These are phyloP conservation scores for Bufo gargarizans DNA, from an alignment of 2,113 vertebrate genomes.

Conservation along the genomic window DNA sequence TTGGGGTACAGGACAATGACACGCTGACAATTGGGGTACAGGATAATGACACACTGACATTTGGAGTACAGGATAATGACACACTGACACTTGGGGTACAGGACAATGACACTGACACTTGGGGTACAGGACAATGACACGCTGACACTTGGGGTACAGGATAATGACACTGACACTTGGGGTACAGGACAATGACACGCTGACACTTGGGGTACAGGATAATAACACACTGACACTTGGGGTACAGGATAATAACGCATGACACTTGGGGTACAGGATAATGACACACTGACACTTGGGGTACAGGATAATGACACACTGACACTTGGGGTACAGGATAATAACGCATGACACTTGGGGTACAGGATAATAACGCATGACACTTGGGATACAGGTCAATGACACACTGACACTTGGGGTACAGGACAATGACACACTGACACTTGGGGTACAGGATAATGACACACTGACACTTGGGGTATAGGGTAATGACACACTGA, in stretches of 20 bases:
- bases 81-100: no score
- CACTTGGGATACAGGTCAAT: background rate
- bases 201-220: background rate
- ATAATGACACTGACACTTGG: background rate
- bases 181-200: background rate
- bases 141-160: background rate
- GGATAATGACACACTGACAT: background rate
- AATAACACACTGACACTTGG: background rate
- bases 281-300: background rate
- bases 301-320: background rate
- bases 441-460: background rate
- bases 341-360: background rate
- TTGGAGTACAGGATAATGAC: background rate
- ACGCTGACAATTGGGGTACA: background rate
- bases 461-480: no score
- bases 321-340: background rate
- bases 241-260: background rate
- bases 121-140: background rate
- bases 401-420: background rate
- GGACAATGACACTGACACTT: no score
- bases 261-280: background rate
- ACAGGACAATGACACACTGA: background rate
- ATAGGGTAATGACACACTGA: no score
- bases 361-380: background rate
- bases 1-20: background rate